Evolutionary conservation across 2,888 invertebrate genomes (phyloP), one percentile per base, ranked within the genome.

Genomic region (Scaeva pyrastri): DNA sequence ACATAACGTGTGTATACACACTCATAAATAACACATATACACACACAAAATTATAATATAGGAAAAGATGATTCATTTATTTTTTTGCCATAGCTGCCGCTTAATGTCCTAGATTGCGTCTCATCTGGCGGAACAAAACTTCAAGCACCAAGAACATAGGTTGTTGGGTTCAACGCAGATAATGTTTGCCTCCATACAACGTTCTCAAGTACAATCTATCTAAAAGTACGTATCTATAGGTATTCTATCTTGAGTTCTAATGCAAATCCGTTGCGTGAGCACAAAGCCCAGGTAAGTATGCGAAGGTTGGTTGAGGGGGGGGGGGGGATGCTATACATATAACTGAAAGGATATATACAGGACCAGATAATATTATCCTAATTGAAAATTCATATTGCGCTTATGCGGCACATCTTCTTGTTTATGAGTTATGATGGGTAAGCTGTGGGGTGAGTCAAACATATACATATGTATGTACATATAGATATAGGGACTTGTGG

Each of bases 301-400:
- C 26, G 26, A 26, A 26, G 5, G 26, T 26, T 1, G 7, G 26
- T 7, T 6, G 7, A 7, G 26, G 5, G 7, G 7, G 2, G 5
- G 7, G 26, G 26, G 4, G 7, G n/a, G n/a, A n/a, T n/a, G 26
- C 5, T 26, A 26, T 26, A 26, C 26, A 45, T 23, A 41, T 41
- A 68, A 21, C 70, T 68, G 45, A 19, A 41, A 12, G 55, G 39
- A 72, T 56, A 70, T 70, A 74, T 39, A 36, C 56, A n/a, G n/a
- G 58, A 50, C 36, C 72, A 64, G 72, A 79, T 79, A 73, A 79
- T 79, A 79, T 79, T 81, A 56, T 73, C 72, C 70, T 64, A 75
- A 75, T 75, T 81, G 79, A 73, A 79, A 79, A 79, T 79, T 79
- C 72, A 79, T 66, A 72, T 79, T 66, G 72, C 62, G 66, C 73